Conservation (phyloP, 2,888 invertebrate genomes). For the Pollenia labialis region DNA sequence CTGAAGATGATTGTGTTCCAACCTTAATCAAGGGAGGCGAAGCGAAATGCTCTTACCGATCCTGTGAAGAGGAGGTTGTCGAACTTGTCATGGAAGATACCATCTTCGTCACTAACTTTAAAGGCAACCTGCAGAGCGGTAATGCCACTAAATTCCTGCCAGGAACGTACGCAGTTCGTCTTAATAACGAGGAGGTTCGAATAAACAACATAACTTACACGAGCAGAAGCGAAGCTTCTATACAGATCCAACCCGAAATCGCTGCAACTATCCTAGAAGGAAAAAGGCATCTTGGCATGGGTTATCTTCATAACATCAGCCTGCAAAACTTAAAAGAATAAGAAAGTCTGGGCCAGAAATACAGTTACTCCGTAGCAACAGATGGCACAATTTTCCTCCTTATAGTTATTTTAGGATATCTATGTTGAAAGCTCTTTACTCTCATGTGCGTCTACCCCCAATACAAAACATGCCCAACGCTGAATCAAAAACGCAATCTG, state of each 20-base stretch:
- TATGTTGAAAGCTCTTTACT: too few species aligned
- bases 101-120: neutral
- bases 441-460: too few species aligned
- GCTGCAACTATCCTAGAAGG: constrained; percentile 14
- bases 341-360: too few species aligned
- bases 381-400: too few species aligned
- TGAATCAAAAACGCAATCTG: too few species aligned
- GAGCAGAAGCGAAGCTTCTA: too few species aligned
- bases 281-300: constrained; percentile 29
- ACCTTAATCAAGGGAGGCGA: constrained; percentile 20
- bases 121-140: constrained; percentile 24
- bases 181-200: constrained; percentile 10
- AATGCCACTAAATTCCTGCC: constrained; percentile 28
- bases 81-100: neutral
- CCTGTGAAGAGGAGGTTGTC: constrained; percentile 16
- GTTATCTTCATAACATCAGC: neutral
- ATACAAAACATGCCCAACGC: too few species aligned
- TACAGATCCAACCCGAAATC: constrained; percentile 19
- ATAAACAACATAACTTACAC: constrained; percentile 13
- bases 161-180: constrained; percentile 16
- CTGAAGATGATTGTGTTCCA: too few species aligned
- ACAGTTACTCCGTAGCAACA: too few species aligned
- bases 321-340: too few species aligned
- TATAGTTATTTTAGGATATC: too few species aligned
- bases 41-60: constrained; percentile 24